Evolutionary conservation across 2,888 invertebrate species (phyloP).

Genomic region (Drosophila gaucha): DNA sequence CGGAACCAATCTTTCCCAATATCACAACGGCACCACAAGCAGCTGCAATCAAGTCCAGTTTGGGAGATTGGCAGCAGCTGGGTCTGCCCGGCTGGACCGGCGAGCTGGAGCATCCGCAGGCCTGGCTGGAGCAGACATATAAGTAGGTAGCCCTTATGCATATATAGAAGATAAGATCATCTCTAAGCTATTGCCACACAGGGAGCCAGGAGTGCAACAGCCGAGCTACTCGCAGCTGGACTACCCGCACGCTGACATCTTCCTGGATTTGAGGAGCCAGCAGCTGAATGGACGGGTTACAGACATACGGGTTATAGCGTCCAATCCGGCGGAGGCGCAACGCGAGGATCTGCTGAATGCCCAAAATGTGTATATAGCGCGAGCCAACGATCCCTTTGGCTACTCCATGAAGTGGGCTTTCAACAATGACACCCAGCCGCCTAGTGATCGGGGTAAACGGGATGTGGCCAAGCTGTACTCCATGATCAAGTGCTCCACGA

Average conservation of each 20-base stretch:
- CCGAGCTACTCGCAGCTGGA: conserved; percentile 4
- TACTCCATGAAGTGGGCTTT: conserved; percentile 83
- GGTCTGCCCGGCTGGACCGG: conserved; percentile 83
- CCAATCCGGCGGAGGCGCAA: conserved; percentile 16
- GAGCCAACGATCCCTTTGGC: conserved; percentile 84
- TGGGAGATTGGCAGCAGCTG: conserved; percentile 72
- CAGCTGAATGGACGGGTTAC: conserved; percentile 60
- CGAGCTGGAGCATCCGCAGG: conserved; percentile 45
- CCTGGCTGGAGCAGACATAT: conserved; percentile 52
- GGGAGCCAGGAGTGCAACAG: conserved; percentile 17
- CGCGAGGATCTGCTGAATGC: conserved; percentile 56
- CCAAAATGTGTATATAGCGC: conserved; percentile 80
- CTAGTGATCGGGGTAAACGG: conserved; percentile 87
- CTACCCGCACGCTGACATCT: conserved; percentile 55
- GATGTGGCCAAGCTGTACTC: conserved; percentile 93
- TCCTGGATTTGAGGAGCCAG: conserved; percentile 46
- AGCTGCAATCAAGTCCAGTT: conserved; percentile 47
- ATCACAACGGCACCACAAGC: conserved; percentile 38
- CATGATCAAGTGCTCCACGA: conserved; percentile 93
- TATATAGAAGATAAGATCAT: background rate
- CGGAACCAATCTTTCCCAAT: conserved; percentile 82
- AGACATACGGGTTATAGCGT: conserved; percentile 56
- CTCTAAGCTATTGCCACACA: conserved; percentile 1
- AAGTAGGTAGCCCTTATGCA: conserved; percentile 46
- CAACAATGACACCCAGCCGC: conserved; percentile 43